These are phyloP conservation scores for Laodelphax striatellus DNA, from an alignment of 1,140 invertebrate species.

Conservation along the genomic window DNA sequence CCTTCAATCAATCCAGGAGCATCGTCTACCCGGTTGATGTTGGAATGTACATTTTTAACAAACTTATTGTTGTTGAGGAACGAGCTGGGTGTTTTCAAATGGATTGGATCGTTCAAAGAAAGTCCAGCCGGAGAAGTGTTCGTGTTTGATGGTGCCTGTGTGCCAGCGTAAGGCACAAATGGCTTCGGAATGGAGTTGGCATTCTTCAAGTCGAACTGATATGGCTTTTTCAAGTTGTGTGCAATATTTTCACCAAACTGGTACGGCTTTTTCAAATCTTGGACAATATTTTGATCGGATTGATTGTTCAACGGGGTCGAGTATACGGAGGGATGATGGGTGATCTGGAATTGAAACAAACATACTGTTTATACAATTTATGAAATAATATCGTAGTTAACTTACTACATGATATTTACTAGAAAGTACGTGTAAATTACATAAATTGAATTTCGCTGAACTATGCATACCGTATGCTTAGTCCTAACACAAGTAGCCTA, in stretches of 20 bases:
- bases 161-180: conserved; percentile 7
- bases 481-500: too few relatives aligned
- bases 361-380: background rate
- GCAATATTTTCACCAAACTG: background rate
- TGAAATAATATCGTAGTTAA: too few relatives aligned
- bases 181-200: conserved; percentile 16
- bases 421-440: too few relatives aligned
- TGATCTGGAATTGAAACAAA: background rate
- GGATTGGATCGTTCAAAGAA: background rate
- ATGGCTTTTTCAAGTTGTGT: background rate
- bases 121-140: conserved; percentile 14
- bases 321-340: background rate
- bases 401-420: too few relatives aligned
- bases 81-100: conserved; percentile 14
- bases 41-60: too few relatives aligned
- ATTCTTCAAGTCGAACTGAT: conserved; percentile 11
- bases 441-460: too few relatives aligned
- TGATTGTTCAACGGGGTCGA: background rate
- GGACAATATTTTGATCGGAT: background rate
- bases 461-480: too few relatives aligned
- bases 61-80: conserved; percentile 5
- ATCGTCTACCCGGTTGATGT: too few relatives aligned
- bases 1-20: too few relatives aligned
- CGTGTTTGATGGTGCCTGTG: background rate
- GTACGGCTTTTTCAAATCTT: conserved; percentile 1